phyloP scores from a whole-genome alignment of 1,140 invertebrate species.

The Orius laevigatus region DNA sequence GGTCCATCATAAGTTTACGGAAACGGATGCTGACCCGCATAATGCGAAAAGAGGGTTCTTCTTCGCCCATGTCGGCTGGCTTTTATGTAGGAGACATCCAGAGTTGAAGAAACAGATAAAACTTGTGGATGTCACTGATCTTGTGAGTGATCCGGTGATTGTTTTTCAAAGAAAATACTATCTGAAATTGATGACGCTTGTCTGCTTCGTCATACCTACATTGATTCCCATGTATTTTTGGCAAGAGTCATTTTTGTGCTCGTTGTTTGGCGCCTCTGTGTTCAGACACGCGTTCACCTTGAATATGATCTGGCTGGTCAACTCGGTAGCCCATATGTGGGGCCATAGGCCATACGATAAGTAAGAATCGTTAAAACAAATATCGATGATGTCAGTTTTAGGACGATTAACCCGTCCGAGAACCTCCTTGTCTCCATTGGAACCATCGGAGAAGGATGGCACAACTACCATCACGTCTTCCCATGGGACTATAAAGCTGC shows the following conservation, averaged over 20 bases:
- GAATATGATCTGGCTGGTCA: constrained; percentile 91
- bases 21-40: constrained; percentile 92
- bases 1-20: constrained; percentile 91
- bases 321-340: constrained; percentile 85
- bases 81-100: constrained; percentile 79
- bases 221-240: constrained; percentile 65
- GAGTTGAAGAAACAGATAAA: constrained; percentile 76
- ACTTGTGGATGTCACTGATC: constrained; percentile 68
- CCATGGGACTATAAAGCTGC: constrained; percentile 86
- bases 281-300: constrained; percentile 74
- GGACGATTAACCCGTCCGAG: constrained; percentile 56
- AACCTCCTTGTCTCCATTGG: constrained; percentile 51
- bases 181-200: constrained; percentile 54
- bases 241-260: constrained; percentile 60
- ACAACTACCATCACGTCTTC: constrained; percentile 94
- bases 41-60: constrained; percentile 90
- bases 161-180: constrained; percentile 84
- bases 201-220: constrained; percentile 77
- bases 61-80: constrained; percentile 91
- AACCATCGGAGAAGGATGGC: constrained; percentile 74
- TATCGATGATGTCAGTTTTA: too few relatives aligned
- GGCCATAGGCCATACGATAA: constrained; percentile 83
- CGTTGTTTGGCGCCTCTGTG: constrained; percentile 67
- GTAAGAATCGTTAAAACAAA: constrained; percentile 33
- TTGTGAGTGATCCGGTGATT: constrained; percentile 73